Evolutionary conservation across 2,113 vertebrate species (phyloP), one percentile per base, ranked within the genome.

Genomic region (Hyaena hyaena): DNA sequence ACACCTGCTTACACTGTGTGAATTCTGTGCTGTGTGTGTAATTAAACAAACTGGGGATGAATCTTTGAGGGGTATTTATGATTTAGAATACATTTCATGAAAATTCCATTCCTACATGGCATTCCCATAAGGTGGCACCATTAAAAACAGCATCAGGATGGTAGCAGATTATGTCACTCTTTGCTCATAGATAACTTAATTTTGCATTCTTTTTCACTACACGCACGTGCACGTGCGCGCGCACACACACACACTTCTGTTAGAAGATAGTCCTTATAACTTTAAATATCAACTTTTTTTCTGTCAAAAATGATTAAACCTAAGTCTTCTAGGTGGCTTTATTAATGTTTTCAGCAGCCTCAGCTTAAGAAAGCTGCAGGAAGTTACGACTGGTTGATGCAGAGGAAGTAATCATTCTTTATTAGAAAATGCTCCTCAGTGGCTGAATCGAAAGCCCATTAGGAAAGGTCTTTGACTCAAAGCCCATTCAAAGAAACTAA

Each of bases 401-500:
- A 74, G 90, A 94, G 80, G 74, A 87, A 76, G n/a, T 85, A 94
- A 97, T 97, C 93, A 85, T 68, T 88, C 97, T 97, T 96, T 94
- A 97, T 96, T 94, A 97, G 93, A 97, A 96, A 95, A 97, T 8
- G 16, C n/a, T 79, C 86, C 68, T 93, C 69, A 92, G 84, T 17
- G 11, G 93, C 95, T 84, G 71, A 95, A 97, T 96, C 95, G 92
- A 97, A 97, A 93, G 79, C 87, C 65, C 83, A 65, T 91, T 96
- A 96, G 81, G 65, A 39, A 76, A 90, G 82, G 71, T 71, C 93
- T 98, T 97, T 97, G 96, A 97, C 97, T 96, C 97, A 88, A 93
- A 96, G 94, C 83, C 82, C 58, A 66, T 94, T 93, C 87, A 90
- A 95, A 92, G 87, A 97, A 90, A 97, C 69, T 87, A 95, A 90